Evolutionary conservation across 2,113 vertebrate species (phyloP), one percentile per base, ranked within the genome.

Genomic region (Noturus placidus): DNA sequence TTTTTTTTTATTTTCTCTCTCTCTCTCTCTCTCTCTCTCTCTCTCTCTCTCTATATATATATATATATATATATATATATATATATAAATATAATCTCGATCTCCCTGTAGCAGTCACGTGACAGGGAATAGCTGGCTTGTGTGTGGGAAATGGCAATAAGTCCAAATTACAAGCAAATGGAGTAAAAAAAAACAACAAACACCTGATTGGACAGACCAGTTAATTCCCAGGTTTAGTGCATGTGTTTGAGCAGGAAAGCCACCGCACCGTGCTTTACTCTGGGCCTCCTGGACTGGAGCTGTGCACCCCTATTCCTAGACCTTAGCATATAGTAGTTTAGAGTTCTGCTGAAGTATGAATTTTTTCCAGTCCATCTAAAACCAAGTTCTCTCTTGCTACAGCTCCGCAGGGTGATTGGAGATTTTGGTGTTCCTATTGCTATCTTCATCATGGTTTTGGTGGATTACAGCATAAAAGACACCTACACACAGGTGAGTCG

Each of bases 401-500:
- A 99, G 98, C 93, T 98, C 22, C 97, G 98, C 82, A 96, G 98
- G 85, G 91, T 98, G 27, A 99, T 99, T 0, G 98, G 98, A 84
- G 98, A 99, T 91, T 99, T 99, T 0, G 98, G 98, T 4, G 98
- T 99, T 22, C 98, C 98, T 2, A 99, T 99, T 0, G 97, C 98
- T 4, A 99, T 99, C 93, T 97, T 98, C 91, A 93, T 98, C 93
- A 99, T 98, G 98, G 98, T 99, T 84, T 95, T 99, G 88, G 92
- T 99, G 91, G 97, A 98, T 91, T 97, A 97, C 89, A 93, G 95
- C 93, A 95, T 99, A 38, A 90, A 95, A n/a, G 97, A 99, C 92
- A 99, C 97, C 0, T 99, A 95, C 91, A 98, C 97, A 0, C 98
- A 99, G 96, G 98, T 99, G 69, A 92, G 91, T n/a, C 54, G 30